Base-by-base conservation (phyloP, 1,140 invertebrate genomes). In the Panonychus citri region DNA sequence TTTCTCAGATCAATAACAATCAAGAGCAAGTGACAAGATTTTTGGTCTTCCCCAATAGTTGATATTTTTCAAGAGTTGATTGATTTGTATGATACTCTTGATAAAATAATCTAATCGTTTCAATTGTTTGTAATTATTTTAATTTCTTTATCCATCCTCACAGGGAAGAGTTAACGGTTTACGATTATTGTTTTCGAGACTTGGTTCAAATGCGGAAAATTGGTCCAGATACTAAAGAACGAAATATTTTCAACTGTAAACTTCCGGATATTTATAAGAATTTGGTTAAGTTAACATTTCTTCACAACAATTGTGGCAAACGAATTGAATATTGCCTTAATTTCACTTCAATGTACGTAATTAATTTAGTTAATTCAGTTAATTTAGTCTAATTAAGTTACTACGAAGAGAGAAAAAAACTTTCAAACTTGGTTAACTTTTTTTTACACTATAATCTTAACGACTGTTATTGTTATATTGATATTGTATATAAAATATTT, bases 111-210 rank as follows among this genome's bases (percentile, higher is more conserved):
- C n/a, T n/a, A n/a, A n/a, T n/a, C n/a, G n/a, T n/a, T n/a, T n/a
- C n/a, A n/a, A n/a, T n/a, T n/a, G n/a, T n/a, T n/a, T n/a, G 17
- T 39, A 39, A 39, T 39, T 39, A 40, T 17, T 40, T 7, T 40
- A 17, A 1, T 7, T n/a, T 40, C 2, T 46, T 46, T 7, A n/a
- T 1, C n/a, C 53, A 55, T 60, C 71, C 39, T 66, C 82, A 81
- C 64, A 84, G 89, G 51, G 80, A 83, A 25, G 73, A 66, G 50
- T 88, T 79, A 66, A 69, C 73, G n/a, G 83, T 85, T 13, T 72
- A 86, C 54, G 82, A 90, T 64, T 79, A 83, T 65, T 84, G 86
- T 68, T 76, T 80, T 43, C 73, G 84, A 53, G 85, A 80, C 68
- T 73, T 87, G 65, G 70, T 87, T 28, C 79, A 82, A 66, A 56